Conservation (phyloP, 2,113 vertebrate species). For the Ardeotis arabs region DNA sequence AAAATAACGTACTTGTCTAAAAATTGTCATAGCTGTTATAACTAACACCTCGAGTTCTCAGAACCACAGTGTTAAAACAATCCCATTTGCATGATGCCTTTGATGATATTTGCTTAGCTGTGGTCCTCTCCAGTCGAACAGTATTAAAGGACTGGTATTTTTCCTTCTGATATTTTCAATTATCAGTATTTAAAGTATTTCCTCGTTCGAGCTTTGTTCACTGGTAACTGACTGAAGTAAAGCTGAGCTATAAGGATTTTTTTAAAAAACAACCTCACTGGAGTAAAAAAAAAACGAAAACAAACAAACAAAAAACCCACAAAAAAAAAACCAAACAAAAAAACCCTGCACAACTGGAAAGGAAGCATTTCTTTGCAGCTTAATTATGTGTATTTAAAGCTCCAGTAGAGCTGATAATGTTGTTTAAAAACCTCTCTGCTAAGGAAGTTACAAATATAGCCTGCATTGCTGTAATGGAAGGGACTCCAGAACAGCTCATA, state of each 20-base stretch:
- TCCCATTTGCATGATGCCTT: slow-evolving; percentile 34
- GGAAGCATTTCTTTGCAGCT: slow-evolving; percentile 16
- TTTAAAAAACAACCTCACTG: not conserved
- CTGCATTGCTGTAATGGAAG: not conserved
- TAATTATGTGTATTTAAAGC: slow-evolving; percentile 62
- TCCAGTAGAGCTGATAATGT: slow-evolving; percentile 48
- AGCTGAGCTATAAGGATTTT: slow-evolving; percentile 17
- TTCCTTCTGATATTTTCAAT: not conserved
- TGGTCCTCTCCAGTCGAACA: not conserved
- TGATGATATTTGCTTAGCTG: slow-evolving; percentile 22
- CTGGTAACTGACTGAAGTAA: slow-evolving; percentile 1
- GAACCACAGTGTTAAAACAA: slow-evolving; percentile 18
- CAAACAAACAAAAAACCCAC: not conserved
- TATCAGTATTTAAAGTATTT: slow-evolving; percentile 30
- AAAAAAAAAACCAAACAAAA: not conserved
- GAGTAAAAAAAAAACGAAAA: not conserved
- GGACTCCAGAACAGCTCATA: not conserved
- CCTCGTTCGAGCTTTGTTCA: slow-evolving; percentile 14
- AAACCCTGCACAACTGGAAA: not conserved
- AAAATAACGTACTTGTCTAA: slow-evolving; percentile 24
- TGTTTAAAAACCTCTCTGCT: slow-evolving; percentile 29
- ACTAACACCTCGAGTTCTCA: slow-evolving; percentile 31
- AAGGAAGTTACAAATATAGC: slow-evolving; percentile 27
- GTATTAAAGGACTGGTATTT: slow-evolving; percentile 10
- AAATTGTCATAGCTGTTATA: slow-evolving; percentile 28